A percentile compares a stretch with the other conserved stretches of the same genome.
Conservation (phyloP, 2,888 invertebrate species). For the Hoplodrina ambigua region DNA sequence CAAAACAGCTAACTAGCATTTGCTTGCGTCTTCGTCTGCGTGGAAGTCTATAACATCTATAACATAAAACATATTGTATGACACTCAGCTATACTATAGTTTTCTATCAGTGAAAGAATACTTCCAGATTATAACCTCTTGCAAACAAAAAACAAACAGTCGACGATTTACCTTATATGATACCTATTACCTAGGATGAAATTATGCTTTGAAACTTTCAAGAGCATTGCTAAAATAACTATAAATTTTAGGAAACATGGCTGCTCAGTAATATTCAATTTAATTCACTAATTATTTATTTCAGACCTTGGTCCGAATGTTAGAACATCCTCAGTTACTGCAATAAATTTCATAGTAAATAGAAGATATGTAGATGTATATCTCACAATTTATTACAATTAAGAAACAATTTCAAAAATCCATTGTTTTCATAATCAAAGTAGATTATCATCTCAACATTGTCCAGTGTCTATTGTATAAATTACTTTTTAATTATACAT, state of each 20-base stretch:
- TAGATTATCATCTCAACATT: slow-evolving; percentile 55
- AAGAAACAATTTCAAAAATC: slow-evolving; percentile 56
- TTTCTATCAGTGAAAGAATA: background rate
- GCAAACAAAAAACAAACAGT: background rate
- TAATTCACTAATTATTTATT: slow-evolving; percentile 6
- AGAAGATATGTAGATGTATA: slow-evolving; percentile 55
- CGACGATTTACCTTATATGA: too few species aligned
- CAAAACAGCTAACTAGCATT: too few species aligned
- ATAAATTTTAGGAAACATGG: slow-evolving; percentile 4
- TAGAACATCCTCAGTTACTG: slow-evolving; percentile 44
- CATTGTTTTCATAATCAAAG: slow-evolving; percentile 60
- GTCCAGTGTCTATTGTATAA: slow-evolving; percentile 38
- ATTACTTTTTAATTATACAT: slow-evolving; percentile 54
- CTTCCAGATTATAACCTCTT: too few species aligned
- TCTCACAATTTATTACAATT: slow-evolving; percentile 59
- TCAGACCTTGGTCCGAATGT: slow-evolving; percentile 49
- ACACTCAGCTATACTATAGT: background rate
- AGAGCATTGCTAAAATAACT: slow-evolving; percentile 19
- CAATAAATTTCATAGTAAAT: slow-evolving; percentile 50
- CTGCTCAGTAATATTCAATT: background rate
- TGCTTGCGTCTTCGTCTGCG: too few species aligned
- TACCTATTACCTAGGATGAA: too few species aligned
- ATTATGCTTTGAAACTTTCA: slow-evolving; percentile 17
- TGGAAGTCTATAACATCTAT: too few species aligned
- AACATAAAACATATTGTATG: too few species aligned